A percentile compares a stretch with the other conserved stretches of the same genome.
phyloP scores from a whole-genome alignment of 2,797 vertebrate genomes.

The Ambastaia sidthimunki region DNA sequence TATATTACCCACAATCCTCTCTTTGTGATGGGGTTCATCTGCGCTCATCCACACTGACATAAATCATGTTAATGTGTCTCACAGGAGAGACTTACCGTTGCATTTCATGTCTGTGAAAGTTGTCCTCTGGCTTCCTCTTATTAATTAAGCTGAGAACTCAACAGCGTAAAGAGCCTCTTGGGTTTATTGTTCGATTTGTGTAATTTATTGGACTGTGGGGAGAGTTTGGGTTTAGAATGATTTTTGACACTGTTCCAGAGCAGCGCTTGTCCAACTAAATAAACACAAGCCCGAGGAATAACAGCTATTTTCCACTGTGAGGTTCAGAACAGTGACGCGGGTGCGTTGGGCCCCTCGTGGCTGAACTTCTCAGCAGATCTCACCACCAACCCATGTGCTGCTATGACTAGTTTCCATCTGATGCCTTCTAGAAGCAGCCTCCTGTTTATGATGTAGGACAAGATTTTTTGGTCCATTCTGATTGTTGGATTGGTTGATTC shows the following conservation, averaged over 20 bases:
- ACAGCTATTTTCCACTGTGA: slow-evolving; percentile 66
- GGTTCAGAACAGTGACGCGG: slow-evolving; percentile 58
- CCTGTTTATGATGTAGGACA: slow-evolving; percentile 6
- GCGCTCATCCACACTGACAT: slow-evolving; percentile 11
- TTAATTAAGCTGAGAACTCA: slow-evolving; percentile 56
- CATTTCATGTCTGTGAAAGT: slow-evolving; percentile 67
- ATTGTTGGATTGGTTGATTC: neutral
- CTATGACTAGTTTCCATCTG: slow-evolving; percentile 18
- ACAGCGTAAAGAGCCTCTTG: slow-evolving; percentile 14
- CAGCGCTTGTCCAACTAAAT: slow-evolving; percentile 61
- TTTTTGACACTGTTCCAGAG: slow-evolving; percentile 56
- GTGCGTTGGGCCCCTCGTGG: slow-evolving; percentile 45
- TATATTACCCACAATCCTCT: slow-evolving; percentile 12
- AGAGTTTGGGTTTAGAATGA: slow-evolving; percentile 51
- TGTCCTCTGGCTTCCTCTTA: slow-evolving; percentile 45
- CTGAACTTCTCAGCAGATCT: slow-evolving; percentile 26
- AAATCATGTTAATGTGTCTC: slow-evolving; percentile 52
- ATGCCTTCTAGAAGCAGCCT: neutral
- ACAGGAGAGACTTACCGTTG: slow-evolving; percentile 23
- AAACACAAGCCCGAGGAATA: slow-evolving; percentile 59
- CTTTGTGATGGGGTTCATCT: slow-evolving; percentile 2
- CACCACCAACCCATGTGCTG: slow-evolving; percentile 17
- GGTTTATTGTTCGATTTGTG: slow-evolving; percentile 56
- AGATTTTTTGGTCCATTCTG: neutral
- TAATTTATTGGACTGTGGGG: slow-evolving; percentile 59